Evolutionary conservation across 2,888 invertebrate genomes (phyloP).

Genomic region (Stratiomys singularior): DNA sequence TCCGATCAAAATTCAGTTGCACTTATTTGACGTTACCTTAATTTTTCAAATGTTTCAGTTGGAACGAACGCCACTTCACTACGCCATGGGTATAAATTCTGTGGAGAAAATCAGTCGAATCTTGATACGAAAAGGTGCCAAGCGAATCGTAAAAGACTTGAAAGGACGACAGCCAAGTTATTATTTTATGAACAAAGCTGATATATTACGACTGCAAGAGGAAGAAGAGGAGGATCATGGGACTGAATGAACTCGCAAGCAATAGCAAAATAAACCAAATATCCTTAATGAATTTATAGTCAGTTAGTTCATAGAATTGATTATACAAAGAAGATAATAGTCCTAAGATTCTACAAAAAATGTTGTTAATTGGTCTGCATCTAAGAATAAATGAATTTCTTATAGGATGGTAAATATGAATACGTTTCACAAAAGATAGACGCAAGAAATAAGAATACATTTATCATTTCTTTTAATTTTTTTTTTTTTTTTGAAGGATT

Average conservation of each 20-base stretch:
- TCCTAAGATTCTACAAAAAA: too few relatives aligned
- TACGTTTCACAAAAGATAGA: too few relatives aligned
- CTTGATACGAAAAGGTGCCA: slow-evolving; percentile 84
- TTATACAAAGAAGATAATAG: too few relatives aligned
- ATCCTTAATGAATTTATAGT: too few relatives aligned
- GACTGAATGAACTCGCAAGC: background rate
- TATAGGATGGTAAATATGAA: background rate
- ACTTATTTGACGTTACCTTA: background rate
- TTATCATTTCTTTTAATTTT: too few relatives aligned
- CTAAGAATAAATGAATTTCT: too few relatives aligned
- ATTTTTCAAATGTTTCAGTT: slow-evolving; percentile 72
- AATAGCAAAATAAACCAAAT: too few relatives aligned
- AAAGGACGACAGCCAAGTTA: slow-evolving; percentile 90
- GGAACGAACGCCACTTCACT: slow-evolving; percentile 88
- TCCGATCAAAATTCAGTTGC: background rate
- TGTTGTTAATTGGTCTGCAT: too few relatives aligned
- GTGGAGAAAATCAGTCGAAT: slow-evolving; percentile 84
- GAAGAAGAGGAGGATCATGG: slow-evolving; percentile 74
- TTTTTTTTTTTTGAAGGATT: too few relatives aligned
- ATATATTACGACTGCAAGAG: slow-evolving; percentile 84
- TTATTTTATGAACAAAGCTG: slow-evolving; percentile 92
- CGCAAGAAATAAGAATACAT: too few relatives aligned
- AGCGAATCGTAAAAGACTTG: slow-evolving; percentile 84
- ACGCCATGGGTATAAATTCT: slow-evolving; percentile 88
- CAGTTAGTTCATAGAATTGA: too few relatives aligned